These are phyloP conservation scores for Labroides dimidiatus DNA, from an alignment of 2,797 vertebrate species.

Conservation along the genomic window DNA sequence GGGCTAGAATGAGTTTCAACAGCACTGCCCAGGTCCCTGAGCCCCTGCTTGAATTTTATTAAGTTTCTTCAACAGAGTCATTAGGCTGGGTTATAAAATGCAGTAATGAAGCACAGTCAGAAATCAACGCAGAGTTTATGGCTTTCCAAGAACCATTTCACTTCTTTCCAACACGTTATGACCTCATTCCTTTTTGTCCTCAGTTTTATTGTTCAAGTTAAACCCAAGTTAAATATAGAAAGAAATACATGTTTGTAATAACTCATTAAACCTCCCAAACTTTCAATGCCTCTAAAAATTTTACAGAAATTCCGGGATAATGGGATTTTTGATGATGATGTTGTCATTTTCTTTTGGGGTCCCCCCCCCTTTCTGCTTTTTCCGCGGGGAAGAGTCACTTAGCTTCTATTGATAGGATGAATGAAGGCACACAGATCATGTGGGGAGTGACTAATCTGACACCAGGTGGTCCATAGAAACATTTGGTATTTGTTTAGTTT, in stretches of 20 bases:
- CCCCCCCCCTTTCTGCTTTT: too few species aligned
- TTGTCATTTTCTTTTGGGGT: too few species aligned
- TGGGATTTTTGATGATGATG: too few species aligned
- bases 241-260: too few species aligned
- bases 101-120: not conserved
- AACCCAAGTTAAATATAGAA: too few species aligned
- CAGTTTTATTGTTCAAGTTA: too few species aligned
- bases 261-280: too few species aligned
- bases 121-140: not conserved
- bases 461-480: not conserved
- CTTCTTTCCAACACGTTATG: not conserved
- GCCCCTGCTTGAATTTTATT: not conserved
- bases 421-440: too few species aligned
- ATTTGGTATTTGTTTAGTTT: not conserved
- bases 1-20: not conserved
- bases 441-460: not conserved
- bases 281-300: too few species aligned
- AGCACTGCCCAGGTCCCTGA: not conserved
- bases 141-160: not conserved
- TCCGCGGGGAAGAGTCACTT: too few species aligned
- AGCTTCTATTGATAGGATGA: too few species aligned
- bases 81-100: not conserved
- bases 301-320: too few species aligned
- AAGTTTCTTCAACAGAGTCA: not conserved
- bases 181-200: not conserved